Base-by-base conservation (phyloP, 2,888 invertebrate genomes). In the Ophraella communa region DNA sequence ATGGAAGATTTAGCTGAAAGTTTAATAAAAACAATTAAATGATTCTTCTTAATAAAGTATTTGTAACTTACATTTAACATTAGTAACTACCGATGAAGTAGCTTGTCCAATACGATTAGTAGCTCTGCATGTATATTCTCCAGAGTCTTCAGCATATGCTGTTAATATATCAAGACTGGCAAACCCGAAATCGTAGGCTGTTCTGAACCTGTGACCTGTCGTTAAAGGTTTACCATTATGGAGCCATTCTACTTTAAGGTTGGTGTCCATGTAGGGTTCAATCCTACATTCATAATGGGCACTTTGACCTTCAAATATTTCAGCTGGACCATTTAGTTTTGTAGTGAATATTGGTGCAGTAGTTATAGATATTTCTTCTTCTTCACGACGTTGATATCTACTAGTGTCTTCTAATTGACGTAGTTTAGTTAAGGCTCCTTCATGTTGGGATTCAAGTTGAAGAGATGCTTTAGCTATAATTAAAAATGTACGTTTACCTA, bases 161-260 rank as follows among this genome's bases (percentile, higher is more conserved):
- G 95, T 93, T 24, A 96, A 86, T 66, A 99, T 93, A 80, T 99
- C 98, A 68, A 99, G 87, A 57, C 98, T 94, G 62, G 96, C 96
- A 82, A 96, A 98, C 49, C 98, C 98, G 81, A 99, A 98, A 80
- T 98, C 98, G 78, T 93, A 94, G 52, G 95, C 92, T 52, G 96
- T 96, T 77, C 95, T 89, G 85, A 94, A 95, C 67, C 97, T 89
- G 79, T 96, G 96, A 61, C 94, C 94, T 67, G 91, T 92, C 75
- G 90, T 91, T 53, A 95, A 83, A 47, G 95, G 93, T 81, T 95
- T 90, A 52, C 94, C 95, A 81, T 98, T 95, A 77, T 95, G 95
- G 84, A 93, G 91, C 95, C 95, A 96, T 82, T 95, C 95, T 0
- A 95, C 93, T 77, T 94, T 92, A 80, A 96, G 88, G 70, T 90